These are phyloP conservation scores for Neolamprologus caudopunctatus DNA, from an alignment of 2,113 vertebrate species.

Conservation along the genomic window DNA sequence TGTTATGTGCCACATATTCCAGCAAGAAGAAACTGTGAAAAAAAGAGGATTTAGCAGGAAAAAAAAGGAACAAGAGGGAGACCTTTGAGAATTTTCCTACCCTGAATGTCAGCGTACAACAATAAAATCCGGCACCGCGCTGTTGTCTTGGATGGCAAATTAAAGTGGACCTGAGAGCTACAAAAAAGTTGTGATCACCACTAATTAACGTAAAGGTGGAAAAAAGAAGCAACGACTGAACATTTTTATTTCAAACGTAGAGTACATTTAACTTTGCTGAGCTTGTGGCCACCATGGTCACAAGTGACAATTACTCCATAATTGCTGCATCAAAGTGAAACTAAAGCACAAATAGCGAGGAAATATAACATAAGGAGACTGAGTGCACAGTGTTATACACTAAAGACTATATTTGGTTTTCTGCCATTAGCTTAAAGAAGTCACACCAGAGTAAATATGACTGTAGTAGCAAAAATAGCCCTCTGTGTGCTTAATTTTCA, in stretches of 20 bases:
- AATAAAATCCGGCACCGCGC: neutral
- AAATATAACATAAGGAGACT: neutral
- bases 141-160: neutral
- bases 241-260: neutral
- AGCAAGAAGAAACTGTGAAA: neutral
- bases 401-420: neutral
- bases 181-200: neutral
- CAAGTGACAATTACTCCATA: neutral
- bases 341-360: neutral
- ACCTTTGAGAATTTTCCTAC: conserved; percentile 23
- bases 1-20: conserved; percentile 62
- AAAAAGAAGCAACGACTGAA: neutral
- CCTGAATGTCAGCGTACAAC: neutral
- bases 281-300: neutral
- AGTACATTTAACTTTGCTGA: neutral
- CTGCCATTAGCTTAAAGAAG: neutral
- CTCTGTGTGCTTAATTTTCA: neutral
- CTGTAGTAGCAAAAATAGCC: neutral
- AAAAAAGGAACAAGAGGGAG: neutral
- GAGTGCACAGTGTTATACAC: neutral
- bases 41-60: neutral
- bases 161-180: neutral
- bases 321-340: neutral
- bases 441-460: neutral
- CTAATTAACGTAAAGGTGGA: neutral